Evolutionary conservation across 2,797 vertebrate species (phyloP).

Genomic region (Moxostoma hubbsi): DNA sequence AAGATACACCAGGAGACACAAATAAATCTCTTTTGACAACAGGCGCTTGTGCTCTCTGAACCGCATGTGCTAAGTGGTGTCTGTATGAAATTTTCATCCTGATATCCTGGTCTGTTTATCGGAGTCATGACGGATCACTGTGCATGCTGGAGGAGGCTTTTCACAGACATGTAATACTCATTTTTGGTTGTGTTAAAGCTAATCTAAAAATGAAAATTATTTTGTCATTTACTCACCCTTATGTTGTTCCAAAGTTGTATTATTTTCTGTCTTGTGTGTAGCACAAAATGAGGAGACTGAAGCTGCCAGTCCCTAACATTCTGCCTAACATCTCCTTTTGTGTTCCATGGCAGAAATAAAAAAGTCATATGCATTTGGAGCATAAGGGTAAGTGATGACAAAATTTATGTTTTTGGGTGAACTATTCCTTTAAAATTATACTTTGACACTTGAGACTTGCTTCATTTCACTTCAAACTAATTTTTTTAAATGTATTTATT

Average conservation of each 20-base stretch:
- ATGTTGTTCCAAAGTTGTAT: too few relatives aligned
- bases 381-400: too few relatives aligned
- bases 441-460: background rate
- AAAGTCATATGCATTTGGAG: too few relatives aligned
- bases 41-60: constrained; percentile 38
- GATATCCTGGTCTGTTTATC: constrained; percentile 44
- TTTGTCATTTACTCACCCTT: too few relatives aligned
- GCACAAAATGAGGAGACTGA: too few relatives aligned
- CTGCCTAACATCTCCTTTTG: too few relatives aligned
- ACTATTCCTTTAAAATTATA: background rate
- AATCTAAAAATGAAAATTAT: too few relatives aligned
- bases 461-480: background rate
- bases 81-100: constrained; percentile 61
- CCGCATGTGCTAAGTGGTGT: constrained; percentile 44
- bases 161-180: background rate
- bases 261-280: too few relatives aligned
- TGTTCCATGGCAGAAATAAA: too few relatives aligned
- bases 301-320: too few relatives aligned
- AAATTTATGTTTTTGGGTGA: too few relatives aligned
- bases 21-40: constrained; percentile 63
- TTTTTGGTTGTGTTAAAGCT: background rate
- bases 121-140: constrained; percentile 27
- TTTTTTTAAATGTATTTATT: too few relatives aligned
- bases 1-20: constrained; percentile 59
- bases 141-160: background rate